Evolutionary conservation across 2,113 vertebrate species (phyloP).

Genomic region (Ancistrus triradiatus): DNA sequence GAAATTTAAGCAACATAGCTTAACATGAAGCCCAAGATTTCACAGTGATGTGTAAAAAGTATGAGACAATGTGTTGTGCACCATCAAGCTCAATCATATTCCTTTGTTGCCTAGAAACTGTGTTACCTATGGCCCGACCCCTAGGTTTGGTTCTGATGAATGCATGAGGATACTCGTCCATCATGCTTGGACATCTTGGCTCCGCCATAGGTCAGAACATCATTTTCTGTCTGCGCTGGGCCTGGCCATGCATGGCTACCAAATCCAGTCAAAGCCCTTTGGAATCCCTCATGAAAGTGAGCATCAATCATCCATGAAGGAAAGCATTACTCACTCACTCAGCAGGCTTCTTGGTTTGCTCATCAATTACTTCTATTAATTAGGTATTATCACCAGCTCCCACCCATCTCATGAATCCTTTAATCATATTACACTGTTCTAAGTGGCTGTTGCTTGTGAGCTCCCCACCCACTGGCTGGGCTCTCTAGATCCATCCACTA

Average conservation of each 20-base stretch:
- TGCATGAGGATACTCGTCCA: constrained; percentile 2
- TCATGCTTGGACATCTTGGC: constrained; percentile 11
- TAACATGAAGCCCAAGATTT: no score
- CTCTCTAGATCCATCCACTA: not conserved
- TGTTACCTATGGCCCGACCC: not conserved
- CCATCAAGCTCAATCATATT: not conserved
- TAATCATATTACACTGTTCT: constrained; percentile 5
- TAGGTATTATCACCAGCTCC: not conserved
- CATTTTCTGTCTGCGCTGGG: not conserved
- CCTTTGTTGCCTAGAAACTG: constrained; percentile 32
- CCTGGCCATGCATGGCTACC: not conserved
- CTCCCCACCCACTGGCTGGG: not conserved
- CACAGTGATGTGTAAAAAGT: no score
- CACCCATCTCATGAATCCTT: not conserved
- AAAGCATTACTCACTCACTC: not conserved
- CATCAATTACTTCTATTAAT: constrained; percentile 10
- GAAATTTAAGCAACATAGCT: no score
- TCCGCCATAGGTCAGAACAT: not conserved
- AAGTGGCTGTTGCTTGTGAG: constrained; percentile 6
- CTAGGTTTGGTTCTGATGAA: constrained; percentile 13
- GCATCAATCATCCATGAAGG: constrained; percentile 16
- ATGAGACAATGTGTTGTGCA: no score
- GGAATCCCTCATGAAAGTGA: not conserved
- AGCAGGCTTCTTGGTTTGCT: not conserved
- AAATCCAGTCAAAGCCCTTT: not conserved